Evolutionary conservation across 1,140 invertebrate genomes (phyloP), one percentile per base, ranked within the genome.

Genomic region (Phortica variegata): DNA sequence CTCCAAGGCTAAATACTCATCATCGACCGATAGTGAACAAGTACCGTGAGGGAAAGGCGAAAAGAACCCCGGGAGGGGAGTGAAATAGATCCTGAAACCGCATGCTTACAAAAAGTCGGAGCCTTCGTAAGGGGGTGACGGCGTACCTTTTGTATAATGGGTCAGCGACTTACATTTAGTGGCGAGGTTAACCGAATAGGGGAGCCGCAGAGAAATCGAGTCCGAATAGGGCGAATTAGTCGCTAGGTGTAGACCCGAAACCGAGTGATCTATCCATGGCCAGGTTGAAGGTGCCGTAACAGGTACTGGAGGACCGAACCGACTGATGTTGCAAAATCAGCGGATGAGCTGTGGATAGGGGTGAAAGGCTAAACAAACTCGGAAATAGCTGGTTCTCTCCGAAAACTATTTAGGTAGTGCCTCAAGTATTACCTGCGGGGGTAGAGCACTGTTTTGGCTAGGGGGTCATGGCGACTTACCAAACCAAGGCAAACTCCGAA

Each of bases 321-420:
- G 23, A 43, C 40, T 6, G 10, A 6, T 15, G 40, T 43, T 43
- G 40, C 29, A 43, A 43, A 43, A 15, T 6, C 12, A 6, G 40
- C 23, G 23, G 40, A 43, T 43, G 40, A 43, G 40, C 15, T 43
- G 40, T 43, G 40, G 40, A 3, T 43, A 43, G 40, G 40, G 40
- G 40, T 43, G 40, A 43, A 43, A 43, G 40, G 40, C 40, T 29
- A 43, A 43, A 31, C 40, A 43, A 43, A 43, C 40, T 43, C 40
- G n/a, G 40, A 16, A 10, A 43, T 43, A 43, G 40, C 40, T 43
- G 40, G 40, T 43, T 43, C 40, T 43, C 40, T 29, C 7, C 40
- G 40, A 43, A 43, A 43, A 31, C n/a, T 17, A 43, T 43, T 43
- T 12, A 41, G 39, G 39, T 41, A 23, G 19, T 23, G 4, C 39